A percentile compares a stretch with the other conserved stretches of the same genome.
Evolutionary conservation across 2,888 invertebrate genomes (phyloP).

Genomic region (Apamea epomidion): DNA sequence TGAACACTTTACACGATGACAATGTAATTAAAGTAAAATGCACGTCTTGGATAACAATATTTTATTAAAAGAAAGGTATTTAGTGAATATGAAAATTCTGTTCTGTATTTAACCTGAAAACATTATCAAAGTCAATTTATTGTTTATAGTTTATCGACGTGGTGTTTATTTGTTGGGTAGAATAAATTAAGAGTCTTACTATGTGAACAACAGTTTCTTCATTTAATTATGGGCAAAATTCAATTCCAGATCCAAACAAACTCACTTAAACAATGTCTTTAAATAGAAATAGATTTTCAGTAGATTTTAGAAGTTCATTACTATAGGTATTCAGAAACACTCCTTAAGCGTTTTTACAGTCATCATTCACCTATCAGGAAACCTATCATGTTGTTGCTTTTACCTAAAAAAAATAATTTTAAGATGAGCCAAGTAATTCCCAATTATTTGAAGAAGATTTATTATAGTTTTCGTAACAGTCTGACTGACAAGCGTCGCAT

Average conservation of each 20-base stretch:
- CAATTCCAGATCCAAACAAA: no score
- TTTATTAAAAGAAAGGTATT: background rate
- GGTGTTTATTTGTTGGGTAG: background rate
- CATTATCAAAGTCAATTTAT: background rate
- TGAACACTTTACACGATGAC: background rate
- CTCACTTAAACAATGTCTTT: no score
- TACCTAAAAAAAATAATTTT: no score
- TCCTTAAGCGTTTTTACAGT: background rate
- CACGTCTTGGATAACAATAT: background rate
- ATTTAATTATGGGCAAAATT: no score
- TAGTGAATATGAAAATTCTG: background rate
- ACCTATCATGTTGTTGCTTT: background rate
- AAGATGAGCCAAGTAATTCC: background rate
- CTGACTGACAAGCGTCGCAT: background rate
- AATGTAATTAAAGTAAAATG: slow-evolving; percentile 19
- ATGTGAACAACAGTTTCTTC: no score
- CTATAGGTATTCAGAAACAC: background rate
- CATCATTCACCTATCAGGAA: background rate
- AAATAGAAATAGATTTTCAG: no score
- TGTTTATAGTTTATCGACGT: background rate
- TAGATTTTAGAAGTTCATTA: background rate
- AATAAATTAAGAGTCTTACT: background rate
- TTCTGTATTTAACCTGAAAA: background rate
- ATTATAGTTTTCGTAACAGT: background rate
- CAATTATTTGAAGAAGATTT: background rate